Percentiles rank a stretch among this genome's conserved stretches.
phyloP scores from a whole-genome alignment of 2,113 vertebrate genomes.

The Glareola pratincola region DNA sequence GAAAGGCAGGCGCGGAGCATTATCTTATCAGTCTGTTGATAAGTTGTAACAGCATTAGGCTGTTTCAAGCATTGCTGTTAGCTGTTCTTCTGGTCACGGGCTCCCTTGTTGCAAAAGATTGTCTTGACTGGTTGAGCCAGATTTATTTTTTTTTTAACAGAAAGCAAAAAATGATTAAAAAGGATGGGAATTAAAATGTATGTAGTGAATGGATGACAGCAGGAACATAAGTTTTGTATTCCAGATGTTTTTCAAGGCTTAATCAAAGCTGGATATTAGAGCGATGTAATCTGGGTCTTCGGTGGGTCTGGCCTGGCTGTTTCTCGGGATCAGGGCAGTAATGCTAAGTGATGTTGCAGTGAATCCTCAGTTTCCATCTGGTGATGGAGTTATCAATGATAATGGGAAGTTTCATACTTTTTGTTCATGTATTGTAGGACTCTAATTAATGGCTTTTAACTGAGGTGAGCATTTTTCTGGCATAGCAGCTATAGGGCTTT shows the following conservation, averaged over 20 bases:
- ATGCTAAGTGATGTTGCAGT: not conserved
- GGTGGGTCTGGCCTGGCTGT: not conserved
- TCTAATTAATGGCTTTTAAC: not conserved
- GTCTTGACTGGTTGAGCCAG: slow-evolving; percentile 24
- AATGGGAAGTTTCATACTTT: not conserved
- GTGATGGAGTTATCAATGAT: not conserved
- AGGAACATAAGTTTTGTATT: not conserved
- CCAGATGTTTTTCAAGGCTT: slow-evolving; percentile 1
- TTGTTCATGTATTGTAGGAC: not conserved
- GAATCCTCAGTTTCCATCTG: not conserved
- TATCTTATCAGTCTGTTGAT: slow-evolving; percentile 62
- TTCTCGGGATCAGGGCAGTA: not conserved
- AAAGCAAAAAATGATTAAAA: not conserved
- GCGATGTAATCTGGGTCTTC: not conserved
- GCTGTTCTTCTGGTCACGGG: slow-evolving; percentile 40
- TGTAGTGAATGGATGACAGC: not conserved
- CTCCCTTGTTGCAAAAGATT: slow-evolving; percentile 33
- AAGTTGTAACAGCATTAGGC: slow-evolving; percentile 41
- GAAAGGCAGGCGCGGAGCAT: slow-evolving; percentile 23
- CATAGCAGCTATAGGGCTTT: not conserved
- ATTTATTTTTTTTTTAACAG: not conserved
- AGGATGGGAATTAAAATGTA: slow-evolving; percentile 3
- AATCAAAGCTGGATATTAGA: not conserved
- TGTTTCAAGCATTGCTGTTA: slow-evolving; percentile 35
- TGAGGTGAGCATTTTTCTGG: not conserved